Evolutionary conservation across 2,888 invertebrate genomes (phyloP).

Genomic region (Fabriciana adippe): DNA sequence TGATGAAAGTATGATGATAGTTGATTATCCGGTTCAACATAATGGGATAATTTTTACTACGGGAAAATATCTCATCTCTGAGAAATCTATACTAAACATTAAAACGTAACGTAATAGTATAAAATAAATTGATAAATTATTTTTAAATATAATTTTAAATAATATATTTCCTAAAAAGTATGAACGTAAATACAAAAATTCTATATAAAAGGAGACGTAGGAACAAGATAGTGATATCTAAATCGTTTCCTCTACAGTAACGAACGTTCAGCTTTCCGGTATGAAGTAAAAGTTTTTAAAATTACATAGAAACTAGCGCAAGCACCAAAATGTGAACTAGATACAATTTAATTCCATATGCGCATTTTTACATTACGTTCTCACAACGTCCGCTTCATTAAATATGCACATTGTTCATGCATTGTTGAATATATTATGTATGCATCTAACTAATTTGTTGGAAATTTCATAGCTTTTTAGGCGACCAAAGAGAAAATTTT

Average conservation of each 20-base stretch:
- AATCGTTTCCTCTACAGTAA: background rate
- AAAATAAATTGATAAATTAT: no score
- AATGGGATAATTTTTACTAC: no score
- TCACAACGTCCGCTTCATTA: slow-evolving; percentile 18
- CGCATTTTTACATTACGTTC: slow-evolving; percentile 29
- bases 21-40: no score
- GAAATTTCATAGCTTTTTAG: slow-evolving; percentile 8
- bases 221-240: background rate
- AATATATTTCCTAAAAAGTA: no score
- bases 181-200: no score
- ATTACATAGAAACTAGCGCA: slow-evolving; percentile 24
- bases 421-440: slow-evolving; percentile 18
- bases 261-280: slow-evolving; percentile 13
- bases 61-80: no score
- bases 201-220: background rate
- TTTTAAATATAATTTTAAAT: no score
- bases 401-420: slow-evolving; percentile 20
- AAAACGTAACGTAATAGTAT: no score
- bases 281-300: slow-evolving; percentile 26
- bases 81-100: no score
- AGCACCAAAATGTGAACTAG: slow-evolving; percentile 21
- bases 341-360: slow-evolving; percentile 29
- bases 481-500: slow-evolving; percentile 9
- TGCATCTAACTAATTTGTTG: slow-evolving; percentile 19
- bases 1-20: no score